Base-by-base conservation (phyloP, 1,140 invertebrate genomes). In the Cardiocondyla obscurior region DNA sequence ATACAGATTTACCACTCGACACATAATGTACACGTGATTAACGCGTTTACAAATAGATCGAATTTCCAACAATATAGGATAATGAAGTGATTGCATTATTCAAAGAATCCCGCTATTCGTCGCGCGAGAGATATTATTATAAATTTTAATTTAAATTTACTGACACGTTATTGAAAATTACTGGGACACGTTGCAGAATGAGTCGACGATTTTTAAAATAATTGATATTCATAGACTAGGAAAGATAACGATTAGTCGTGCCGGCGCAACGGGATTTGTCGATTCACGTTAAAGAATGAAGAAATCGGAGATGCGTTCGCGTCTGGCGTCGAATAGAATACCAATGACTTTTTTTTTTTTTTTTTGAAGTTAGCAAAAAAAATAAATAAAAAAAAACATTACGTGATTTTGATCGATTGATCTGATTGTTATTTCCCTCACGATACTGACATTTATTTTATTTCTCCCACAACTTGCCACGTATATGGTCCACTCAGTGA, bases 1-100 rank as follows among this genome's bases (percentile, higher is more conserved):
- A 69, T 79, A 49, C 25, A 12, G 60, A 64, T 69, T 79, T 69
- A 69, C 46, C 51, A n/a, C 33, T 51, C 62, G 74, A 30, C 74
- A 67, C 62, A 79, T 69, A 79, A 53, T 69, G 36, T 30, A 79
- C 22, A 67, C 25, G 46, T 53, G 74, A 79, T 79, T 69, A 69
- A 69, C 62, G 36, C 46, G 62, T 69, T 69, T 36, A 64, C 74
- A 79, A 79, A 79, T 53, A 79, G 74, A 79, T 79, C 62, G 62
- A 69, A 69, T 79, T 69, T 46, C 33, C 74, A 69, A 79, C 74
- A 69, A 79, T 79, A 42, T 30, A 69, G 62, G 22, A 7, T 79
- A 79, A 79, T 79, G 74, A 79, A 67, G 62, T 53, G 39, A 55
- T 49, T 79, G n/a, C 33, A 79, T 79, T 83, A 86, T 86, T 86